Conservation (phyloP, 2,888 invertebrate genomes). For the Cremastinae sp. region DNA sequence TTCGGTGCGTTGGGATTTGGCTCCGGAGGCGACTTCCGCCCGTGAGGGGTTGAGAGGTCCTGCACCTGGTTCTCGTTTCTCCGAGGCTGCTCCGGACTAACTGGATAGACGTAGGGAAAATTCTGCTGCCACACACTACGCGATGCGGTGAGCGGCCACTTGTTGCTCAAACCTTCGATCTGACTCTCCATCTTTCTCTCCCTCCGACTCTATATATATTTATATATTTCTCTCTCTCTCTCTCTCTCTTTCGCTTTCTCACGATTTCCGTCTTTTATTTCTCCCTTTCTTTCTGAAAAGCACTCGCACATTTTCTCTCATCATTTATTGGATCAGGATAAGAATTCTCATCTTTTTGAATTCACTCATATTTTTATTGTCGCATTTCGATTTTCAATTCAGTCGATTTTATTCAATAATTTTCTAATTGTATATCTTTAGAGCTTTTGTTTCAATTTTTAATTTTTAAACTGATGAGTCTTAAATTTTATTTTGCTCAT, state of each 20-base stretch:
- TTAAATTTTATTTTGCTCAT: no score
- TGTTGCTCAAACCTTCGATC: conserved; percentile 75
- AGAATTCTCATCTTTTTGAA: conserved; percentile 21
- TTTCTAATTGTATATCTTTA: no score
- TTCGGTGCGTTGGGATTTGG: conserved; percentile 64
- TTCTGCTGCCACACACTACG: conserved; percentile 35
- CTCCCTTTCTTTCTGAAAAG: not conserved
- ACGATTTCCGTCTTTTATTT: conserved; percentile 2
- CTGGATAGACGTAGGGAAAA: conserved; percentile 56
- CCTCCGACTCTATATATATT: no score
- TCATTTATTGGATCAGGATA: conserved; percentile 18
- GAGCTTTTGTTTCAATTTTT: no score
- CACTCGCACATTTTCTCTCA: conserved; percentile 2
- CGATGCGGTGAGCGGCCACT: conserved; percentile 70
- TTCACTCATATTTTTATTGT: conserved; percentile 32
- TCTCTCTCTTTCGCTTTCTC: conserved; percentile 32
- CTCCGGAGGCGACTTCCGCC: conserved; percentile 64
- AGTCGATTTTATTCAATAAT: no score
- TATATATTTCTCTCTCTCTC: no score
- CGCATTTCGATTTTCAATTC: conserved; percentile 31
- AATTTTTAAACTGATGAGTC: no score
- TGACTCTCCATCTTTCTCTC: conserved; percentile 44
- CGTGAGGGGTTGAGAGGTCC: conserved; percentile 71
- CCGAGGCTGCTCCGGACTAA: conserved; percentile 60
- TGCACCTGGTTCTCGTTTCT: conserved; percentile 68